A percentile compares a stretch with the other conserved stretches of the same genome.
These are phyloP conservation scores for Urocolius indicus DNA, from an alignment of 2,113 vertebrate species.

Conservation along the genomic window DNA sequence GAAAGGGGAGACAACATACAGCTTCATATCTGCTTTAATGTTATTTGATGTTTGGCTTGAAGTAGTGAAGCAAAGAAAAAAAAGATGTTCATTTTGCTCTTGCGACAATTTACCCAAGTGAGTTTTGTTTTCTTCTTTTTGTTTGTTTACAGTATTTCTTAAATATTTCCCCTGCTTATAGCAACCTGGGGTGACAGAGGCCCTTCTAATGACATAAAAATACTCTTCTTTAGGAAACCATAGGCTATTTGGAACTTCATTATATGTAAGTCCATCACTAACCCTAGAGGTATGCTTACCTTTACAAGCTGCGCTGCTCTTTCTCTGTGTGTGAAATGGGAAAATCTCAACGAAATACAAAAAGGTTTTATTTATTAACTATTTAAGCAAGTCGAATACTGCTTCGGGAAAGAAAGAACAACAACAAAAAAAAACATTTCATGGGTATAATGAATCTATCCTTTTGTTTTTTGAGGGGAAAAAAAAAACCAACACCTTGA, in stretches of 20 bases:
- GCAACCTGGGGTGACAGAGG: neutral
- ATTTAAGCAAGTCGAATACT: rapidly evolving
- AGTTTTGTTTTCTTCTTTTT: neutral
- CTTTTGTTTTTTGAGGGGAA: neutral
- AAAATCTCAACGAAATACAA: neutral
- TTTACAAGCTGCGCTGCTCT: rapidly evolving
- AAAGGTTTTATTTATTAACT: rapidly evolving
- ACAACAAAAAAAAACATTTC: rapidly evolving
- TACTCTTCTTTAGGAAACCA: neutral
- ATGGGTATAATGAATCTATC: rapidly evolving
- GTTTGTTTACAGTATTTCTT: neutral
- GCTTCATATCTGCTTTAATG: neutral
- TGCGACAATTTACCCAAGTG: rapidly evolving
- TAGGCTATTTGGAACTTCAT: rapidly evolving
- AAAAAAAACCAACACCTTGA: no score
- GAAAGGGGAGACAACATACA: neutral
- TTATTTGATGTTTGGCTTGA: neutral
- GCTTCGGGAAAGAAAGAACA: no score
- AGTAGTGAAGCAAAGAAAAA: neutral
- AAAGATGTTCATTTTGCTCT: neutral
- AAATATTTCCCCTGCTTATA: neutral
- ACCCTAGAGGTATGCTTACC: neutral
- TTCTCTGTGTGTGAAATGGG: neutral
- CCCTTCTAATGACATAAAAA: neutral
- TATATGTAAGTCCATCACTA: no score